Percentiles rank a stretch among this genome's conserved stretches.
Conservation (phyloP, 2,888 invertebrate genomes). For the Metallyticus violacea region DNA sequence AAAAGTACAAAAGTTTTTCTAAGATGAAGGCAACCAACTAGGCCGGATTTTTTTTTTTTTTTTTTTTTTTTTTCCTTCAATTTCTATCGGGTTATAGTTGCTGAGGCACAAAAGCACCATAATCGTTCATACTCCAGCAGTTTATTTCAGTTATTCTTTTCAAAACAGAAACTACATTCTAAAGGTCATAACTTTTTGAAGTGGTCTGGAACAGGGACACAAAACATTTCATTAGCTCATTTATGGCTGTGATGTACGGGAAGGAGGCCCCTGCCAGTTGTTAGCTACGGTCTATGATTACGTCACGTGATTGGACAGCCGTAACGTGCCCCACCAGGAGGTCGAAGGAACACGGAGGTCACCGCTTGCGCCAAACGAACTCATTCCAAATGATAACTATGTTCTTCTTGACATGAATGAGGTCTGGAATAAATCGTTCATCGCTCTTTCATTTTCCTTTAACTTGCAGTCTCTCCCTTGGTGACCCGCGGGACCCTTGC, state of each 20-base stretch:
- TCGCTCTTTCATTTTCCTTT: background rate
- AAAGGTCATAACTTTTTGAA: constrained; percentile 1
- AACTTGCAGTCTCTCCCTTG: background rate
- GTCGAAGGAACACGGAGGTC: background rate
- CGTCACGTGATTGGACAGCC: constrained; percentile 15
- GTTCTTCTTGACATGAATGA: background rate
- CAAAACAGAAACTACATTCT: background rate
- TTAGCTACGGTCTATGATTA: constrained; percentile 13
- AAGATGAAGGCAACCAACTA: too few species aligned
- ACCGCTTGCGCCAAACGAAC: background rate
- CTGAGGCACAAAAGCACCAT: background rate
- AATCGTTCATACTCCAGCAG: background rate
- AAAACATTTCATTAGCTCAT: constrained; percentile 9
- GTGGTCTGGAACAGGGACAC: background rate
- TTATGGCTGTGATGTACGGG: background rate
- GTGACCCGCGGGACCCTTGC: too few species aligned
- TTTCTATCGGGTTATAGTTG: background rate
- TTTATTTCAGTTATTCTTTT: background rate
- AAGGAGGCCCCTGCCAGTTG: too few species aligned
- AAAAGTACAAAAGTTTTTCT: too few species aligned
- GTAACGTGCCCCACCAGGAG: constrained; percentile 17
- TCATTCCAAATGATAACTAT: background rate
- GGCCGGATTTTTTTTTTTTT: too few species aligned
- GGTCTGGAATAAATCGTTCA: background rate
- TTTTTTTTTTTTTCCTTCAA: too few species aligned